phyloP scores from a whole-genome alignment of 2,888 invertebrate species.

The Macrosiphum euphorbiae region DNA sequence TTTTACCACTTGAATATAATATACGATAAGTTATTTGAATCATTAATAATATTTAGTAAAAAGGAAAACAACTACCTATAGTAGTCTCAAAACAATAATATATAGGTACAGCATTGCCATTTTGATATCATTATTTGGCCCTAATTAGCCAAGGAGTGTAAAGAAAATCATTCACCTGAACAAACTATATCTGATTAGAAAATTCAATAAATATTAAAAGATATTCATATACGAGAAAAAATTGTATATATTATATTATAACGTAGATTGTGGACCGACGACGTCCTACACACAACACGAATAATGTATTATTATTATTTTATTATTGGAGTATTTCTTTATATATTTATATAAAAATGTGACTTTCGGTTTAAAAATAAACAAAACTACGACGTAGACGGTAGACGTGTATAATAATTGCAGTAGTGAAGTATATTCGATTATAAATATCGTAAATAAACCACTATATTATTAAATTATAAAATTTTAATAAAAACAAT shows the following conservation, averaged over 20 bases:
- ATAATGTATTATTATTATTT: background rate
- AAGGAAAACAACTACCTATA: background rate
- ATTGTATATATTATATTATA: background rate
- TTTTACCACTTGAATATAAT: conserved; percentile 2
- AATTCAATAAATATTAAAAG: background rate
- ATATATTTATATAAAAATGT: background rate
- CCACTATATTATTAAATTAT: background rate
- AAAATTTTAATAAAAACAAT: background rate
- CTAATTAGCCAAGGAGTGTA: background rate
- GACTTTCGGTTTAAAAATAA: background rate
- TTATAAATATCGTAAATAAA: background rate
- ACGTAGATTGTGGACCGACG: background rate
- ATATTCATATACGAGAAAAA: background rate
- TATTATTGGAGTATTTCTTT: background rate
- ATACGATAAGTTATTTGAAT: background rate
- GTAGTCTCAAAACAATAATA: background rate
- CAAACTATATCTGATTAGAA: background rate
- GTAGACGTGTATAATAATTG: background rate
- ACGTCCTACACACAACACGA: background rate
- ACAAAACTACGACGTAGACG: background rate
- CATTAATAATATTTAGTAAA: background rate
- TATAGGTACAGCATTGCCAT: background rate
- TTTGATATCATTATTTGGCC: background rate
- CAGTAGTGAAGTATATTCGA: background rate
- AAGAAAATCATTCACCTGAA: background rate